Base-by-base conservation (phyloP, 2,888 invertebrate species). In the Nesidiocoris tenuis region DNA sequence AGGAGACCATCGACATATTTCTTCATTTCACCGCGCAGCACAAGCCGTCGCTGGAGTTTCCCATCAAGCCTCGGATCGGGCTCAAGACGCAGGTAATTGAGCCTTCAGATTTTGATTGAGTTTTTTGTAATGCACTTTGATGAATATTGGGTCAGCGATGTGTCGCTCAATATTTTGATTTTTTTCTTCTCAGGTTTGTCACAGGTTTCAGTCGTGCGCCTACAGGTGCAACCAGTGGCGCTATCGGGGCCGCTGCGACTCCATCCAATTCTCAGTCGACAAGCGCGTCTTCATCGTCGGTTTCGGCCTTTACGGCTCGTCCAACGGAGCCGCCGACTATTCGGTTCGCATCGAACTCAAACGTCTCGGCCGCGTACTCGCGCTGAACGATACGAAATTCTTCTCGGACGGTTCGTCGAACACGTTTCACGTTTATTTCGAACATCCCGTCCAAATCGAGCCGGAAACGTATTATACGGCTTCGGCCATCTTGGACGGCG, bases 171-270 rank as follows among this genome's bases (percentile, higher is more conserved):
- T 39, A 39, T 39, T 39, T 39, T 39, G 39, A 12, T 39, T 39
- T 39, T 39, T 39, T 74, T 81, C 79, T 71, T 84, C 84, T 16
- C 86, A 95, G 90, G 92, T 95, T 71, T 96, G 96, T 82, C 96
- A 96, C 85, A 88, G 97, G 83, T 98, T 98, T 83, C 95, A 96
- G 84, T 96, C 96, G 9, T 96, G 96, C 82, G 97, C 97, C 2
- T 97, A 96, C 84, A 89, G 97, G 81, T 95, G 95, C 82, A 98
- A 97, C 83, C 97, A 98, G 83, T 98, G 98, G 97, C 89, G 97
- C 74, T 98, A 98, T 84, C 88, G 98, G 80, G 97, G 97, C 0
- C 89, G 97, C 72, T 96, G 96, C 83, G 98, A 98, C 84, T 95
- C 95, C 76, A 97, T 98, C 83, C 96, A 97, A 83, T 98, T 98